phyloP scores from a whole-genome alignment of 2,113 vertebrate species.

The Hippocampus abdominalis region DNA sequence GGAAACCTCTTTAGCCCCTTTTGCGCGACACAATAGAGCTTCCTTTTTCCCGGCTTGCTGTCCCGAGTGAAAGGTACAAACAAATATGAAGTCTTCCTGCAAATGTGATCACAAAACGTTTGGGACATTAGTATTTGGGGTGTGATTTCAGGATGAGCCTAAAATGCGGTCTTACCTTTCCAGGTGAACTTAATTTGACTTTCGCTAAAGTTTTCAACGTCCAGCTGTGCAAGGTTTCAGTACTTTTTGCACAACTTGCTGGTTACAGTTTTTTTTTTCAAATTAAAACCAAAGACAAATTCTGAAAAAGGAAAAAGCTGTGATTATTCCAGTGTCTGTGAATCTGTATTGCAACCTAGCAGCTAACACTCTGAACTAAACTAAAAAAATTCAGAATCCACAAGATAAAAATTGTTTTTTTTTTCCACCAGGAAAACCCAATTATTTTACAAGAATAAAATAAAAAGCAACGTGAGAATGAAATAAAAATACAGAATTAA shows the following conservation, averaged over 20 bases:
- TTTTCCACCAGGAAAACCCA: too few species aligned
- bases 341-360: too few species aligned
- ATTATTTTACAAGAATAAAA: too few species aligned
- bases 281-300: too few species aligned
- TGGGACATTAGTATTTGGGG: background rate
- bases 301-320: too few species aligned
- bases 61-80: background rate
- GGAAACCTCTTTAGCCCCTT: conserved; percentile 2
- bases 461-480: too few species aligned
- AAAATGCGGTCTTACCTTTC: background rate
- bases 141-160: background rate
- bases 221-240: background rate
- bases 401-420: too few species aligned
- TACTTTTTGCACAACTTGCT: background rate
- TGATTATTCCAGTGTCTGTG: too few species aligned
- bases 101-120: background rate
- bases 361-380: too few species aligned
- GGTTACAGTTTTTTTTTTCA: background rate
- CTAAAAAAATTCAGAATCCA: too few species aligned
- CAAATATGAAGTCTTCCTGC: background rate
- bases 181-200: background rate
- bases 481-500: too few species aligned
- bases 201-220: background rate
- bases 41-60: background rate
- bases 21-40: background rate